These are phyloP conservation scores for Myotis findleyi DNA, from an alignment of 2,797 vertebrate genomes.

Conservation along the genomic window DNA sequence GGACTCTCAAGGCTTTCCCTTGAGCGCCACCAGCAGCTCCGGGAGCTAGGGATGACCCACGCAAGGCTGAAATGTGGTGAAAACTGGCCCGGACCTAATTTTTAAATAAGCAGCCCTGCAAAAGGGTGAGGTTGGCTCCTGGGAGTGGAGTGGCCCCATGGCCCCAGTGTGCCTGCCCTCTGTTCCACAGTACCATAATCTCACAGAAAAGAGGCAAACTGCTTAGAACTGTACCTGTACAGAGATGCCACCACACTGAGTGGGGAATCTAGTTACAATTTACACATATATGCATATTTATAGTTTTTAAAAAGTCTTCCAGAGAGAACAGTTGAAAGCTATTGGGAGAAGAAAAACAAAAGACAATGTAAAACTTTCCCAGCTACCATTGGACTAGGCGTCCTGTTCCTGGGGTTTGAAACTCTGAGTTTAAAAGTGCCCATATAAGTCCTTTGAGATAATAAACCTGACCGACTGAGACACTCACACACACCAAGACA, in stretches of 20 bases:
- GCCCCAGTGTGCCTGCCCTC: conserved; percentile 58
- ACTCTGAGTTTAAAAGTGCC: conserved; percentile 77
- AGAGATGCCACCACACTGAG: conserved; percentile 72
- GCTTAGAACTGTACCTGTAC: conserved; percentile 82
- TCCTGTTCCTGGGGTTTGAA: conserved; percentile 78
- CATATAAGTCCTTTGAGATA: conserved; percentile 71
- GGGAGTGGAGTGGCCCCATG: neutral
- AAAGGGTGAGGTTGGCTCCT: neutral
- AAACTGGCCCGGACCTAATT: neutral
- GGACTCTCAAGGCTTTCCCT: neutral
- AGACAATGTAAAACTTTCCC: conserved; percentile 64
- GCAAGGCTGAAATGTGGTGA: neutral
- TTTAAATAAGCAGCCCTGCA: conserved; percentile 21
- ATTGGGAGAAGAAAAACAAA: conserved; percentile 72
- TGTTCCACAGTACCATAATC: conserved; percentile 85
- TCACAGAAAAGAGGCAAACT: conserved; percentile 80
- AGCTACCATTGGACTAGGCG: conserved; percentile 68
- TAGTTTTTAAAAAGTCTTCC: conserved; percentile 69
- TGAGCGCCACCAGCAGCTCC: neutral
- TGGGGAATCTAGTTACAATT: conserved; percentile 79
- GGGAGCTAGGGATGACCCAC: neutral
- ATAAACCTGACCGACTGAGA: conserved; percentile 58
- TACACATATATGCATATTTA: conserved; percentile 81
- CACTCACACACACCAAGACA: conserved; percentile 39
- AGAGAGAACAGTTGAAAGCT: conserved; percentile 77